Conservation (phyloP, 1,140 invertebrate species). For the Magallana ariakensis region DNA sequence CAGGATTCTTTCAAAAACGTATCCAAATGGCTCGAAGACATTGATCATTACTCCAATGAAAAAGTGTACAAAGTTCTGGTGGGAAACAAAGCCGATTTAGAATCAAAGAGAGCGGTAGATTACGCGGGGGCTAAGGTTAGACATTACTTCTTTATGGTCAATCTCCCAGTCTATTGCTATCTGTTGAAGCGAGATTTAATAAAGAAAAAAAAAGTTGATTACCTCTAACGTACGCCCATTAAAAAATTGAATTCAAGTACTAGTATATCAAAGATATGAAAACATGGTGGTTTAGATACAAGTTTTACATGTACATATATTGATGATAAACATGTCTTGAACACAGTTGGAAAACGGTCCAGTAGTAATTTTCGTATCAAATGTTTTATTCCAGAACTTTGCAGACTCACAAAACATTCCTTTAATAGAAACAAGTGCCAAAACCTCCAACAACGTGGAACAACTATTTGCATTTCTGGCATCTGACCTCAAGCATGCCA, state of each 20-base stretch:
- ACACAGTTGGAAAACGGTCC: too few relatives aligned
- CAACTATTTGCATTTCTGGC: slow-evolving; percentile 2
- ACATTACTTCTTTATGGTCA: too few relatives aligned
- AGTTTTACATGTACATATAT: too few relatives aligned
- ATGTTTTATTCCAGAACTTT: background rate
- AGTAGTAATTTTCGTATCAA: background rate
- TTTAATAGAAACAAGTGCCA: slow-evolving; percentile 23
- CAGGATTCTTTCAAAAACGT: slow-evolving; percentile 14
- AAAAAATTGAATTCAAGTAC: too few relatives aligned
- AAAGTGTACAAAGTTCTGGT: background rate
- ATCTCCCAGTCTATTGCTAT: too few relatives aligned
- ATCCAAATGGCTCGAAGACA: background rate
- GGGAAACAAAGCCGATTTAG: slow-evolving; percentile 3
- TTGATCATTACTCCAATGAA: background rate
- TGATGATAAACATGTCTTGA: too few relatives aligned
- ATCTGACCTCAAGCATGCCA: background rate
- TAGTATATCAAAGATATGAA: too few relatives aligned
- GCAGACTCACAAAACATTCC: slow-evolving; percentile 1
- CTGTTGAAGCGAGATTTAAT: too few relatives aligned
- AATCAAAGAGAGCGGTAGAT: background rate
- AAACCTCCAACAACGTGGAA: slow-evolving; percentile 23
- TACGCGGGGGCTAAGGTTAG: background rate
- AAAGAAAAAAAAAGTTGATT: too few relatives aligned
- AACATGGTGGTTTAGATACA: too few relatives aligned
- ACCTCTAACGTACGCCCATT: too few relatives aligned